These are phyloP conservation scores for Zootoca vivipara DNA, from an alignment of 2,113 vertebrate species.

Conservation along the genomic window DNA sequence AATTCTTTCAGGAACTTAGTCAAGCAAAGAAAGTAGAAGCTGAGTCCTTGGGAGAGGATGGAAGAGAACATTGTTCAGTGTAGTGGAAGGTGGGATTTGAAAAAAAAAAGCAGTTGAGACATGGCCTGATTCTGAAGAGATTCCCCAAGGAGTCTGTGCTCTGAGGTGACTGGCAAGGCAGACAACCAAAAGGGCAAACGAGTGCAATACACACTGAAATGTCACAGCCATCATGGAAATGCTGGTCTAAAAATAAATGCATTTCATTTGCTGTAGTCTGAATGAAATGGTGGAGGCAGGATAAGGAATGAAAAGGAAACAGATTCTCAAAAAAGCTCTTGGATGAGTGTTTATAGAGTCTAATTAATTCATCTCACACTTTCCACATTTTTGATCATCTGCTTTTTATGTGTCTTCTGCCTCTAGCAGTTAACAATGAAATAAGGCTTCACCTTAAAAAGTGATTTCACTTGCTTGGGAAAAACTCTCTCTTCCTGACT, in stretches of 20 bases:
- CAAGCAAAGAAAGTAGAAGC: constrained; percentile 36
- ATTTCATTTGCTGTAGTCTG: constrained; percentile 37
- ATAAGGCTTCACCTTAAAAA: not conserved
- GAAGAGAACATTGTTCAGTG: constrained; percentile 35
- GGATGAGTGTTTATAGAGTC: not conserved
- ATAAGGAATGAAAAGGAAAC: not conserved
- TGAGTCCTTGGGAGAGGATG: constrained; percentile 27
- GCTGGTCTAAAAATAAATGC: constrained; percentile 33
- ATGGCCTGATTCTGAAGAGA: constrained; percentile 19
- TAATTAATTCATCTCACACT: constrained; percentile 18
- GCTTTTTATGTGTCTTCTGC: not conserved
- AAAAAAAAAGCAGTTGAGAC: constrained; percentile 54
- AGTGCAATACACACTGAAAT: constrained; percentile 51
- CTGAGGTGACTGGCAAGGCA: constrained; percentile 50
- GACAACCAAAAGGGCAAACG: constrained; percentile 36
- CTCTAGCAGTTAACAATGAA: constrained; percentile 25
- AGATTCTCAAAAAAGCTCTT: not conserved
- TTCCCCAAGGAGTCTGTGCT: constrained; percentile 42
- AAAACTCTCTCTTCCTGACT: not conserved
- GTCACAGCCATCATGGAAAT: constrained; percentile 29
- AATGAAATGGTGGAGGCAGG: not conserved
- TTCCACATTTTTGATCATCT: not conserved
- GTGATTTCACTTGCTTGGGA: not conserved
- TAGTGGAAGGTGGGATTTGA: constrained; percentile 44
- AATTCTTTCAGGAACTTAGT: not conserved